A percentile compares a stretch with the other conserved stretches of the same genome.
phyloP scores from a whole-genome alignment of 2,113 vertebrate genomes.

The Gorsachius goisagi region DNA sequence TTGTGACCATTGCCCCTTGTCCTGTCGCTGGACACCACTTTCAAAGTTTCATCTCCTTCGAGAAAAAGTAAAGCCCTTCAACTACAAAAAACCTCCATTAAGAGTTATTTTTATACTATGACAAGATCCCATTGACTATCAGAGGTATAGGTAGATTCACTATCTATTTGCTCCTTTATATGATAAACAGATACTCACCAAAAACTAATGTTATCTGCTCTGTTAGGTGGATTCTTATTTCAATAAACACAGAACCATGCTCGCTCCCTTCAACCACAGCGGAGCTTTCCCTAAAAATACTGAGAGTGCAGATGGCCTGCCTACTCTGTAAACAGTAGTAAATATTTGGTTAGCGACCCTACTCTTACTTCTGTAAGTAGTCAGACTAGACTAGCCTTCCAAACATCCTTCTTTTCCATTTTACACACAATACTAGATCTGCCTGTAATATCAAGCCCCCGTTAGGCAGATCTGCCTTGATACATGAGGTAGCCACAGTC shows the following conservation, averaged over 20 bases:
- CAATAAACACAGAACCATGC: fast-evolving
- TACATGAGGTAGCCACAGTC: neutral
- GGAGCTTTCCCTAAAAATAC: neutral
- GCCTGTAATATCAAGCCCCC: neutral
- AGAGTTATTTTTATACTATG: neutral
- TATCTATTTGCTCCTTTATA: neutral
- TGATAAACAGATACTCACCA: neutral
- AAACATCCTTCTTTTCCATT: neutral
- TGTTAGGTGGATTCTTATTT: neutral
- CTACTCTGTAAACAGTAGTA: neutral
- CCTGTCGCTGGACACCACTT: no score
- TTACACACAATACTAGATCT: neutral
- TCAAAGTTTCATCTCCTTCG: neutral
- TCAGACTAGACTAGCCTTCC: neutral
- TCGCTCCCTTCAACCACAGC: neutral
- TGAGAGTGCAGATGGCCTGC: neutral
- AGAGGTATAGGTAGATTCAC: neutral
- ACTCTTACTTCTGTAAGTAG: neutral
- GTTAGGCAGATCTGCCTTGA: neutral
- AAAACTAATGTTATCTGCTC: neutral
- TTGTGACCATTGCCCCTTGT: no score
- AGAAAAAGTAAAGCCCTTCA: neutral
- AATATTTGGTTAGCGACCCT: neutral
- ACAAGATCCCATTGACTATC: neutral
- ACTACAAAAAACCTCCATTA: neutral